Base-by-base conservation (phyloP, 2,888 invertebrate genomes). In the Elmis aenea region DNA sequence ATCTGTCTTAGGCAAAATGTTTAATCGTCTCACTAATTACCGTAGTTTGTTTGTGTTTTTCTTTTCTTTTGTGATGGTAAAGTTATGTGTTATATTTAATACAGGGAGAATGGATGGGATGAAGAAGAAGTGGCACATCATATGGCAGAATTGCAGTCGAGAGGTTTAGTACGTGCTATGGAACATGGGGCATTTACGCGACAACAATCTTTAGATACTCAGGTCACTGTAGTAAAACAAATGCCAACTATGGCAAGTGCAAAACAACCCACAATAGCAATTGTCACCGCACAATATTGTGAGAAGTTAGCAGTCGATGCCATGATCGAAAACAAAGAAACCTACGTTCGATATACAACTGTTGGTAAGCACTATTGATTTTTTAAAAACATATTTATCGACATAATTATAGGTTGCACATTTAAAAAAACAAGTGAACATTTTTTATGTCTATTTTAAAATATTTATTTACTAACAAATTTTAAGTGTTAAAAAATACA, bases 261-360 rank as follows among this genome's bases (percentile, higher is more conserved):
- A 13, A 88, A 94, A 54, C 93, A 94, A 62, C 96, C 96, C 0
- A 93, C 91, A 11, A 92, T 99, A 58, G 97, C 95, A n/a, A 89
- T 99, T 39, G 90, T 99, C 41, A 96, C 96, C 0, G 93, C 94
- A 1, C 81, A 95, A 58, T 99, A 94, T 70, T 93, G 93, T 61
- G 97, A 99, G 69, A 99, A 99, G 67, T 75, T 95, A 55, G 97
- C 97, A 1, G 94, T 99, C 1, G 97, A 97, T 68, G 87, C 95
- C 9, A 90, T 99, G 88, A 88, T 99, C 62, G 93, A 95, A 56
- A 91, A 95, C 61, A 94, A 93, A 67, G 91, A 91, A 63, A 95
- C 95, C 1, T 96, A 89, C 67, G 92, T 95, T 32, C 82, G 93
- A 48, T 96, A 92, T 65, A 94, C 93, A 20, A 94, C 93, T 56